These are phyloP conservation scores for Chrysaora quinquecirrha DNA, from an alignment of 30 jellyfish, hydroid and myxozoan species.

Conservation along the genomic window DNA sequence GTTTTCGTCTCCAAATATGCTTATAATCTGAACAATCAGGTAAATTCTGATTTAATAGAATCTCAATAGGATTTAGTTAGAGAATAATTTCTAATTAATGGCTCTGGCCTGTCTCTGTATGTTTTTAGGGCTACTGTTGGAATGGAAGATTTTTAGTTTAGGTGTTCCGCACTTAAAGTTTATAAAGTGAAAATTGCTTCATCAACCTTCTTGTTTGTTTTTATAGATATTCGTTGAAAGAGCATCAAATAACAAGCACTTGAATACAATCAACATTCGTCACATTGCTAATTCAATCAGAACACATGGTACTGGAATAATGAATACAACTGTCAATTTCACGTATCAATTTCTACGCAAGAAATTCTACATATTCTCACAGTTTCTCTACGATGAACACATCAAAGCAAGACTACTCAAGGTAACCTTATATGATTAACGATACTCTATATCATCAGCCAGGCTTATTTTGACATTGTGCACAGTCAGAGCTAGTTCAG, in stretches of 20 bases:
- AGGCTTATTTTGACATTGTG: too few species aligned
- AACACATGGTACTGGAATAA: slow-evolving; percentile 98
- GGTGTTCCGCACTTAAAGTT: background rate
- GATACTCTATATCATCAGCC: background rate
- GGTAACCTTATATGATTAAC: slow-evolving; percentile 36
- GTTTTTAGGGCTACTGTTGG: too few species aligned
- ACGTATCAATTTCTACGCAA: slow-evolving; percentile 96
- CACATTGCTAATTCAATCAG: slow-evolving; percentile 98
- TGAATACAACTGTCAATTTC: slow-evolving; percentile 99
- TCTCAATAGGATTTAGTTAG: background rate
- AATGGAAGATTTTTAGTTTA: background rate
- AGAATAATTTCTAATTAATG: background rate
- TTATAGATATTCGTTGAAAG: slow-evolving; percentile 92
- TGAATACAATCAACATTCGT: slow-evolving; percentile 96
- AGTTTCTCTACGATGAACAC: slow-evolving; percentile 95
- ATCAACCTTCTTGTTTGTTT: background rate
- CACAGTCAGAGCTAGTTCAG: too few species aligned
- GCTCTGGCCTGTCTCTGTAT: background rate
- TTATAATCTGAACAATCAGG: slow-evolving; percentile 97
- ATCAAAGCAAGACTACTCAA: slow-evolving; percentile 92
- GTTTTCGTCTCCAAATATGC: slow-evolving; percentile 97
- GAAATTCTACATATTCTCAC: slow-evolving; percentile 96
- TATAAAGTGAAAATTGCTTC: background rate
- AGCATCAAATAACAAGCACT: slow-evolving; percentile 96
- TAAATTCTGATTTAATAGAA: background rate